Evolutionary conservation across 2,113 vertebrate genomes (phyloP), one percentile per base, ranked within the genome.

Genomic region (Martes martes): DNA sequence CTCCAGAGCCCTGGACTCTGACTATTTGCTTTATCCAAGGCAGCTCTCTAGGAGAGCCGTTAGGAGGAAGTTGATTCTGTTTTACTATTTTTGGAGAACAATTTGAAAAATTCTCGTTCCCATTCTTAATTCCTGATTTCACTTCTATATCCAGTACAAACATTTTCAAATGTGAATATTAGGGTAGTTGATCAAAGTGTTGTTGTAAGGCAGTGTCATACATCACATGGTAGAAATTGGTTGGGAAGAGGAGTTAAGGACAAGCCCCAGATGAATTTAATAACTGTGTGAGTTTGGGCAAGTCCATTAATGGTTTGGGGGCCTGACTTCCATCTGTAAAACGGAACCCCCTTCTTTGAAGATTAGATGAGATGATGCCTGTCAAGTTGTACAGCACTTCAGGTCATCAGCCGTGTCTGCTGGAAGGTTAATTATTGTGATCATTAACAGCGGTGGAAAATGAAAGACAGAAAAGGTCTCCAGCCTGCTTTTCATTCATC

Each of bases 331-430:
- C 59, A 15, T 28, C 59, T 89, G 79, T 47, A 55, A 63, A 61
- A n/a, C 8, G 36, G 33, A 71, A 31, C 23, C 50, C 76, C n/a
- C 39, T 36, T 33, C 31, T 69, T 21, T 69, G 79, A 71, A 52
- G 47, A 47, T 2, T 9, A 23, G 15, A n/a, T 23, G 24, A 67
- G 7, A 63, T 13, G 33, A 50, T 69, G 11, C 13, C 11, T 59
- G 14, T 47, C 5, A 52, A n/a, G 9, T 55, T 15, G 42, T 14
- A 7, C 10, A 13, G 8, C 16, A 57, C 67, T 76, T 67, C 6
- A 33, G 18, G 16, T 11, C 74, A 33, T 15, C 19, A 1, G 1
- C 7, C 2, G 36, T 26, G 11, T 10, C 47, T 45, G 0, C 0
- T 4, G 18, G n/a, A 31, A 39, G 59, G 28, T 11, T 26, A 15